These are phyloP conservation scores for Astropecten irregularis DNA, from an alignment of 53 echinoderm and acorn worm species.

Conservation along the genomic window DNA sequence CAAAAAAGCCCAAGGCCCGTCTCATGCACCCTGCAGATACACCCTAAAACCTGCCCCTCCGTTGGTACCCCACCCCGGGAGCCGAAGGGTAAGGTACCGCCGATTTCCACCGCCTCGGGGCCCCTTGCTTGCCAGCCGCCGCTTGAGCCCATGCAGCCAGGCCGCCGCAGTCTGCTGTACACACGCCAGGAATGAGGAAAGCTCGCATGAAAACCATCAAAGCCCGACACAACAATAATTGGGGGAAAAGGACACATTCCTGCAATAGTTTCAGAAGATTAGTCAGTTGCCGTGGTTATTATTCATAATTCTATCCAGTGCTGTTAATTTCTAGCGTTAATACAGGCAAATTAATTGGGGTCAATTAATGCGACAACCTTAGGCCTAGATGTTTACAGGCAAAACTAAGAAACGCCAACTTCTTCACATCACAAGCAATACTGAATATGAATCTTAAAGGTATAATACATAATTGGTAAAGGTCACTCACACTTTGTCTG, in stretches of 20 bases:
- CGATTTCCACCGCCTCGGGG: slow-evolving; percentile 28
- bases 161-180: too few species aligned
- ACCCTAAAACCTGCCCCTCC: not conserved
- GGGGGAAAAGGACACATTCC: not conserved
- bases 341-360: too few species aligned
- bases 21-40: not conserved
- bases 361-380: too few species aligned
- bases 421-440: too few species aligned
- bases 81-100: slow-evolving; percentile 17
- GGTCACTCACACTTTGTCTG: too few species aligned
- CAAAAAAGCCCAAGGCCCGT: not conserved
- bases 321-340: too few species aligned
- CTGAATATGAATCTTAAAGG: too few species aligned
- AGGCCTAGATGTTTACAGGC: too few species aligned
- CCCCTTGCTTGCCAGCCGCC: not conserved
- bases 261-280: not conserved
- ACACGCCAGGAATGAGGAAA: slow-evolving; percentile 18
- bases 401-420: too few species aligned
- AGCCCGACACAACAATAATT: not conserved
- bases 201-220: slow-evolving; percentile 7
- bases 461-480: too few species aligned
- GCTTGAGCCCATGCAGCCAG: too few species aligned
- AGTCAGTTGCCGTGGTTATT: not conserved
- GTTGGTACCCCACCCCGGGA: not conserved
- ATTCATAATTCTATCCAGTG: too few species aligned